Conservation (phyloP, 2,888 invertebrate species). For the Hartigia nigra region DNA sequence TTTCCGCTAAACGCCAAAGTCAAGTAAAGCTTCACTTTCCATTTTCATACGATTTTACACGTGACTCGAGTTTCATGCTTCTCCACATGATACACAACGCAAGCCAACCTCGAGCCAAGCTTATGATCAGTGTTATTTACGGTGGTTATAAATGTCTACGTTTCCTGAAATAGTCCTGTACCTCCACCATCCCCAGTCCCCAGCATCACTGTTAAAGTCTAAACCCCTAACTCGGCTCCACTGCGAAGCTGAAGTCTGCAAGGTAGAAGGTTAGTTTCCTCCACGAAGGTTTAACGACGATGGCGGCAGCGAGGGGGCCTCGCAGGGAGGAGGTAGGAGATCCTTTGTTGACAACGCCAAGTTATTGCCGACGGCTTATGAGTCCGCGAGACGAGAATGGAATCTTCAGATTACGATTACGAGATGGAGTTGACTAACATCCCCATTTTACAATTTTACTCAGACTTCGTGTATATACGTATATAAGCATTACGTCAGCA, state of each 20-base stretch:
- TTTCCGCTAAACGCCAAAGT: background rate
- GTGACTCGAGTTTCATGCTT: background rate
- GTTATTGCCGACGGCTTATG: constrained; percentile 44
- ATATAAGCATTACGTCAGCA: background rate
- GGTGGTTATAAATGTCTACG: constrained; percentile 57
- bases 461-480: background rate
- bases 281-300: constrained; percentile 52
- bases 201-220: background rate
- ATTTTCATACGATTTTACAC: background rate
- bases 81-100: background rate
- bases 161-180: constrained; percentile 18
- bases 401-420: constrained; percentile 32
- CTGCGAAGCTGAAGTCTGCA: background rate
- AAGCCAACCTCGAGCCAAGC: constrained; percentile 20
- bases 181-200: constrained; percentile 16
- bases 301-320: constrained; percentile 20
- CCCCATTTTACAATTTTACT: background rate
- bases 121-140: constrained; percentile 57
- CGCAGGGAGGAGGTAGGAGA: constrained; percentile 28
- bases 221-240: background rate
- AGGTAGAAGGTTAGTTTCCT: background rate
- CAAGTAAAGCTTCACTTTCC: background rate
- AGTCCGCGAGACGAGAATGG: constrained; percentile 35
- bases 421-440: background rate
- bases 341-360: constrained; percentile 52